phyloP scores from a whole-genome alignment of 2,113 vertebrate species.

The Aspiorhynchus laticeps region DNA sequence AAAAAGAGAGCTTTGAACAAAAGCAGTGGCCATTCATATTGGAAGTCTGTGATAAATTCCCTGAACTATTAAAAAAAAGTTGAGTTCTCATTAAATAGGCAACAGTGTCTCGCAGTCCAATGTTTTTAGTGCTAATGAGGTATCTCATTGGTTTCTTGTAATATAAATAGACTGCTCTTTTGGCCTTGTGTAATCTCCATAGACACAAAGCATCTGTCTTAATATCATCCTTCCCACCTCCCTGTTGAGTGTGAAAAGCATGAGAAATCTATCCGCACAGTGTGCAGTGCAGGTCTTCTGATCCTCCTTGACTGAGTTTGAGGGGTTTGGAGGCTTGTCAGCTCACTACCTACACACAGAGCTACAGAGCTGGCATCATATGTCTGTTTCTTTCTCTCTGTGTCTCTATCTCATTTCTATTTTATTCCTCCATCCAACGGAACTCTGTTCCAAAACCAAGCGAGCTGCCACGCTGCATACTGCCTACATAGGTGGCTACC shows the following conservation, averaged over 20 bases:
- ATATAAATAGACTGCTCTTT: conserved; percentile 49
- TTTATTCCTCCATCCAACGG: not conserved
- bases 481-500: not conserved
- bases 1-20: not conserved
- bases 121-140: conserved; percentile 25
- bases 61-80: conserved; percentile 11
- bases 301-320: conserved; percentile 51
- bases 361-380: conserved; percentile 8
- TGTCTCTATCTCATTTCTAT: conserved; percentile 18
- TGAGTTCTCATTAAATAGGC: conserved; percentile 20
- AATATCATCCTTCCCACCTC: conserved; percentile 48
- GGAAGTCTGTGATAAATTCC: conserved; percentile 21
- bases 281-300: conserved; percentile 40
- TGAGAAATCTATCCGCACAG: conserved; percentile 42
- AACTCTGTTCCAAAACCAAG: conserved; percentile 1
- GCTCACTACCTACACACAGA: conserved; percentile 50
- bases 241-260: conserved; percentile 57
- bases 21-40: not conserved
- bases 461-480: not conserved
- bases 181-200: conserved; percentile 52
- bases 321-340: conserved; percentile 54
- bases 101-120: conserved; percentile 1
- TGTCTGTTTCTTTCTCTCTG: not conserved
- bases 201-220: conserved; percentile 57
- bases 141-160: conserved; percentile 23